Percentiles rank a stretch among this genome's conserved stretches.
phyloP scores from a whole-genome alignment of 2,797 vertebrate genomes.

The Mormyrus proboscirostris region DNA sequence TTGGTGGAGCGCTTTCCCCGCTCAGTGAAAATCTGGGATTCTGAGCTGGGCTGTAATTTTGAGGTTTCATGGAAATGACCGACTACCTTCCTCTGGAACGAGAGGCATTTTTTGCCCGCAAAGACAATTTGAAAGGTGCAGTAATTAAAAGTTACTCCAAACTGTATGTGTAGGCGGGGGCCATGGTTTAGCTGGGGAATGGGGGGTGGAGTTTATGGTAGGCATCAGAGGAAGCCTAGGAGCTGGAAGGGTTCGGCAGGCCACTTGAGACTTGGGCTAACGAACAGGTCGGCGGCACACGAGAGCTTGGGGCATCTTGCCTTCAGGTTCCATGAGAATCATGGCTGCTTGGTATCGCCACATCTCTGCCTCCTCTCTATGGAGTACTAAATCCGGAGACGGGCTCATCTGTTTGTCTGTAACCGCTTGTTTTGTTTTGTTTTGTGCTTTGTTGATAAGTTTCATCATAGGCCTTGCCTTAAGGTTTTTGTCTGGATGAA shows the following conservation, averaged over 20 bases:
- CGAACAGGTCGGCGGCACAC: conserved; percentile 25
- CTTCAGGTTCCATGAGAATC: background rate
- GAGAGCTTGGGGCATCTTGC: background rate
- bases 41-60: conserved; percentile 60
- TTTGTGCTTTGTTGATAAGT: background rate
- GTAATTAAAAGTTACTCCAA: conserved; percentile 54
- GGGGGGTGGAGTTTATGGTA: conserved; percentile 30
- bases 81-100: conserved; percentile 56
- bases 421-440: background rate
- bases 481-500: background rate
- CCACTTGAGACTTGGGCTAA: conserved; percentile 24
- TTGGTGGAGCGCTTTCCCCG: background rate
- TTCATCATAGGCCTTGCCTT: background rate
- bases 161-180: conserved; percentile 41
- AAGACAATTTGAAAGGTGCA: conserved; percentile 53
- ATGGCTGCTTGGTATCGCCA: background rate
- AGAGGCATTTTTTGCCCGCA: conserved; percentile 56
- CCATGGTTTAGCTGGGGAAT: conserved; percentile 12
- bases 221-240: background rate
- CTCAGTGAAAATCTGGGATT: conserved; percentile 30
- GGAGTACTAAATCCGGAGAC: background rate
- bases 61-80: conserved; percentile 61
- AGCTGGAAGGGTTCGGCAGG: background rate
- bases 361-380: background rate
- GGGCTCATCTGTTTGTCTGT: background rate